Conservation (phyloP, 2,888 invertebrate genomes). For the Coleophora deauratella region DNA sequence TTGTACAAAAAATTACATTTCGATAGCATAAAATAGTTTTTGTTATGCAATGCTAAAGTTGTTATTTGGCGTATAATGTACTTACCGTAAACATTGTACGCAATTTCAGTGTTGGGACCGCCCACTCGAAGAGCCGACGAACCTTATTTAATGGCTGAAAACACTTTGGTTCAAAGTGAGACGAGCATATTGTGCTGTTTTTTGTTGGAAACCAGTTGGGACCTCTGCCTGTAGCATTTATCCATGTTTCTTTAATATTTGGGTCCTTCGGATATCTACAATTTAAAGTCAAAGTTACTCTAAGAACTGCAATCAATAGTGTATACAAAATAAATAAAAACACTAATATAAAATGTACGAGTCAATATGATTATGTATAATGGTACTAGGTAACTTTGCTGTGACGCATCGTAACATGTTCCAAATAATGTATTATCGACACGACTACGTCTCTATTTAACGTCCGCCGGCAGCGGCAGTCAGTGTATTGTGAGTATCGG, state of each 20-base stretch:
- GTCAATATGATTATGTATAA: neutral
- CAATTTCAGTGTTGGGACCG: slow-evolving; percentile 9
- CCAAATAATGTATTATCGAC: neutral
- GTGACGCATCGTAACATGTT: neutral
- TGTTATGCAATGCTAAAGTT: too few relatives aligned
- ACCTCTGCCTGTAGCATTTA: slow-evolving; percentile 5
- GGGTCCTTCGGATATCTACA: slow-evolving; percentile 3
- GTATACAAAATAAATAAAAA: neutral
- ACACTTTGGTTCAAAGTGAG: slow-evolving; percentile 8
- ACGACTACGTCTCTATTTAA: neutral
- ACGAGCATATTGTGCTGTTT: slow-evolving; percentile 6
- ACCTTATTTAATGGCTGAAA: slow-evolving; percentile 7
- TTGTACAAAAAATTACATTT: too few relatives aligned
- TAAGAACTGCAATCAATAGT: neutral
- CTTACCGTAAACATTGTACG: neutral
- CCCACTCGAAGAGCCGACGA: slow-evolving; percentile 10
- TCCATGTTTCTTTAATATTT: neutral
- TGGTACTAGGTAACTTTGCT: neutral
- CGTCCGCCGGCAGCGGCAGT: neutral
- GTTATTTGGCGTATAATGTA: too few relatives aligned
- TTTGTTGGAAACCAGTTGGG: slow-evolving; percentile 7
- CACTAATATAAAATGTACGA: neutral
- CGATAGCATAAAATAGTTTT: neutral
- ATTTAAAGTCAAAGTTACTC: neutral
- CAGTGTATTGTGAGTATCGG: too few relatives aligned